Percentiles rank a stretch among this genome's conserved stretches.
These are phyloP conservation scores for Drosophila aldrichi DNA, from an alignment of 2,888 invertebrate species.

Conservation along the genomic window DNA sequence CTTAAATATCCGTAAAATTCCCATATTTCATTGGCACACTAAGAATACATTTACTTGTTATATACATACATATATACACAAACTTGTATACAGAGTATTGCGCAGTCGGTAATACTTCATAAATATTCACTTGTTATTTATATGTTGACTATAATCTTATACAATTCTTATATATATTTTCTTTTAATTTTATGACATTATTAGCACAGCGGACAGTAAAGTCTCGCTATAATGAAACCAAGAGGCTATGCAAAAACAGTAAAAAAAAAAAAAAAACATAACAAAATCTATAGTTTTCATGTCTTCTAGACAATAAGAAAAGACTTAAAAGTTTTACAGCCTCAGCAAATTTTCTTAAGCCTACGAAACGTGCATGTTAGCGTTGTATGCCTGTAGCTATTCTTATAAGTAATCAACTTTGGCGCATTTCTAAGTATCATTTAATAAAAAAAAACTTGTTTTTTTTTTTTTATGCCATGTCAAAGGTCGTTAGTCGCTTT, in stretches of 20 bases:
- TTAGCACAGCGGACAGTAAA: constrained; percentile 1
- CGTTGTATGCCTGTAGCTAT: constrained; percentile 6
- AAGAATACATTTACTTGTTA: too few species aligned
- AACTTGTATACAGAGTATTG: not conserved
- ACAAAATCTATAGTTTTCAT: too few species aligned
- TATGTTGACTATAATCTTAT: constrained; percentile 10
- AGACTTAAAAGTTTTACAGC: not conserved
- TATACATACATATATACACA: too few species aligned
- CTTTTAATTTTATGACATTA: constrained; percentile 21
- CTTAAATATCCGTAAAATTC: not conserved
- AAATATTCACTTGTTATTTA: not conserved
- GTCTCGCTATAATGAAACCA: not conserved
- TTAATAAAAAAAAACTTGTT: constrained; percentile 12
- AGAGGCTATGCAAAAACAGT: not conserved
- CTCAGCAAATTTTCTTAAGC: not conserved
- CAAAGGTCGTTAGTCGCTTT: constrained; percentile 35
- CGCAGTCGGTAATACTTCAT: not conserved
- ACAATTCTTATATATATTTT: not conserved
- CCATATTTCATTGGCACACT: too few species aligned
- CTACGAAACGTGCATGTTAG: not conserved
- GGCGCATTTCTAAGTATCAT: constrained; percentile 26
- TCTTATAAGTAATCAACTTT: constrained; percentile 15
- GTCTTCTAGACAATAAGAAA: not conserved
- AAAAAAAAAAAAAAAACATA: not conserved
- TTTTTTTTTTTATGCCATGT: constrained; percentile 32